Conservation (phyloP, 2,888 invertebrate species). For the Drosophila siamana region DNA sequence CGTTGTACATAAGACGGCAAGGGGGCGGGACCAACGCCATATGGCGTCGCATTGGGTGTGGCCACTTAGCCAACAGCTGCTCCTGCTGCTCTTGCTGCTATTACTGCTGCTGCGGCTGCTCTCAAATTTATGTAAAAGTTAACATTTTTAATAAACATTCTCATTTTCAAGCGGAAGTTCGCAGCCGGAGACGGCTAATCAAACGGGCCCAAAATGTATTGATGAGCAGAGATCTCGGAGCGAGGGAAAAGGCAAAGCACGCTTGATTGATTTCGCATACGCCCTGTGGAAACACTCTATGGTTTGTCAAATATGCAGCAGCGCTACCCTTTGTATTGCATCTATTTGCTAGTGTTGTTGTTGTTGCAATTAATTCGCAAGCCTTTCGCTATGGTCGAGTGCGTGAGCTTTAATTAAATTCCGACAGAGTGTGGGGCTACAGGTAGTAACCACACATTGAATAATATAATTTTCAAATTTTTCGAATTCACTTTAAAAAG, state of each 20-base stretch:
- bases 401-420: slow-evolving; percentile 65
- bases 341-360: slow-evolving; percentile 47
- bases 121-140: slow-evolving; percentile 74
- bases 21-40: slow-evolving; percentile 50
- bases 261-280: slow-evolving; percentile 70
- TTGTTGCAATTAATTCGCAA: slow-evolving; percentile 60
- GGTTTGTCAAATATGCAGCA: slow-evolving; percentile 26
- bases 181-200: slow-evolving; percentile 56
- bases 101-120: slow-evolving; percentile 30
- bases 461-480: no score
- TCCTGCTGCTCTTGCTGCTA: slow-evolving; percentile 37
- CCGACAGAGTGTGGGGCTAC: slow-evolving; percentile 18
- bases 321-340: slow-evolving; percentile 9
- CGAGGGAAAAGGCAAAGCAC: slow-evolving; percentile 24
- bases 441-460: background rate
- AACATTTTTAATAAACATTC: slow-evolving; percentile 79
- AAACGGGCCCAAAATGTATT: slow-evolving; percentile 47
- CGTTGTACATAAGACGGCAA: slow-evolving; percentile 52
- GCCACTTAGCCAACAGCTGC: slow-evolving; percentile 55
- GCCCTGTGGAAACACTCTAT: slow-evolving; percentile 15
- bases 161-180: slow-evolving; percentile 68
- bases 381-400: slow-evolving; percentile 55
- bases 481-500: background rate
- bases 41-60: slow-evolving; percentile 65
- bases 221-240: slow-evolving; percentile 14